Evolutionary conservation across 23 tunicate species (phyloP).

Genomic region (Ciona savignyi): DNA sequence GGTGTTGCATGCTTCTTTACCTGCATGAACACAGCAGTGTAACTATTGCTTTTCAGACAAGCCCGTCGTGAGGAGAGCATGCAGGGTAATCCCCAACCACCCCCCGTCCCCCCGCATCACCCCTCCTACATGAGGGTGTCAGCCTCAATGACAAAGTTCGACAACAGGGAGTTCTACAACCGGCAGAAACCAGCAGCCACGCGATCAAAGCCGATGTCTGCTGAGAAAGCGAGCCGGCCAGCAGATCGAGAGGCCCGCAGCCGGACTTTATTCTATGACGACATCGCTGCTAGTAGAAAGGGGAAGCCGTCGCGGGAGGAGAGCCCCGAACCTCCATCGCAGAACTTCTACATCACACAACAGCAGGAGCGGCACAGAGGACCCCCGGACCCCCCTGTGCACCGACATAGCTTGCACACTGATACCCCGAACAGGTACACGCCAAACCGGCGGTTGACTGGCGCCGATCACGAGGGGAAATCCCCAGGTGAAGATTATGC

Average conservation of each 20-base stretch:
- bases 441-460: neutral
- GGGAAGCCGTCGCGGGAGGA: slow-evolving; percentile 28
- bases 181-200: slow-evolving; percentile 50
- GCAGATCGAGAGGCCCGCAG: neutral
- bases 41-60: neutral
- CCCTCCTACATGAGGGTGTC: neutral
- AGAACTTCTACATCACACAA: slow-evolving; percentile 33
- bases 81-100: neutral
- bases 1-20: too few relatives aligned
- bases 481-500: slow-evolving; percentile 20
- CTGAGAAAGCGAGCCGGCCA: neutral
- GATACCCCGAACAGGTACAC: neutral
- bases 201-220: slow-evolving; percentile 4
- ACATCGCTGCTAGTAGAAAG: slow-evolving; percentile 10
- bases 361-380: neutral
- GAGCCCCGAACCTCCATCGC: slow-evolving; percentile 65
- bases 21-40: neutral
- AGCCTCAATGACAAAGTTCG: neutral
- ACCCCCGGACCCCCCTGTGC: neutral
- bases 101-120: neutral
- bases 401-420: neutral
- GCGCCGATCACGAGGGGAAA: neutral
- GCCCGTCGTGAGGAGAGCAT: neutral
- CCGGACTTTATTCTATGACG: slow-evolving; percentile 27
- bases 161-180: slow-evolving; percentile 74